These are phyloP conservation scores for Xerus rutilus DNA, from an alignment of 2,797 vertebrate genomes.

Conservation along the genomic window DNA sequence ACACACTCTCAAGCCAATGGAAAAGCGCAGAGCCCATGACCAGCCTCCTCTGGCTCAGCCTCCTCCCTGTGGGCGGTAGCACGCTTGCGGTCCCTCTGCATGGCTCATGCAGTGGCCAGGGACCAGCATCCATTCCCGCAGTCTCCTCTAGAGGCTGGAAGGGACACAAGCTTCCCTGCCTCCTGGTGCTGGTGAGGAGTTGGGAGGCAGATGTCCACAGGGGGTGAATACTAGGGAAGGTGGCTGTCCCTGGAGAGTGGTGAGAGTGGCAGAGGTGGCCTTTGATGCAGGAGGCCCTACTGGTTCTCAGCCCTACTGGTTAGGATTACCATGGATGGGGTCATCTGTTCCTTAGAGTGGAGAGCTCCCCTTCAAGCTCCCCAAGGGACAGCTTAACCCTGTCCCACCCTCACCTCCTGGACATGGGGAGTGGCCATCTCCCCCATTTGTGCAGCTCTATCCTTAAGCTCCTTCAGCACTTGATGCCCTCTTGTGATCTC, in stretches of 20 bases:
- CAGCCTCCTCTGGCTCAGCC: not conserved
- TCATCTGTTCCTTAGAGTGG: not conserved
- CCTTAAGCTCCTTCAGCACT: not conserved
- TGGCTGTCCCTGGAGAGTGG: not conserved
- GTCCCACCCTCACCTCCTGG: not conserved
- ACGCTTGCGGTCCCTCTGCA: not conserved
- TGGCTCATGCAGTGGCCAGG: rapidly evolving
- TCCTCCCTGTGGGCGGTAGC: not conserved
- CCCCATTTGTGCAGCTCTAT: not conserved
- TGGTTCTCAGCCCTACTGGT: too few species aligned
- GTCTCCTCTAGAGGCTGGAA: not conserved
- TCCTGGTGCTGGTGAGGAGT: not conserved
- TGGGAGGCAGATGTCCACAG: too few species aligned
- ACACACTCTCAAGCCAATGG: not conserved
- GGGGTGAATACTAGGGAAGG: not conserved
- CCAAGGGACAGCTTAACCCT: not conserved
- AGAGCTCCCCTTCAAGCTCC: not conserved
- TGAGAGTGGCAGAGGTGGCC: not conserved
- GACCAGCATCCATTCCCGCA: too few species aligned
- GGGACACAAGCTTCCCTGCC: rapidly evolving
- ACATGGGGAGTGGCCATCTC: too few species aligned
- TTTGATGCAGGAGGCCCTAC: not conserved
- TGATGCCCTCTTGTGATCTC: not conserved
- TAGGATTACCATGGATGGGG: not conserved
- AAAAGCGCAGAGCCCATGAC: not conserved